These are phyloP conservation scores for Lanius collurio DNA, from an alignment of 2,113 vertebrate species.

Conservation along the genomic window DNA sequence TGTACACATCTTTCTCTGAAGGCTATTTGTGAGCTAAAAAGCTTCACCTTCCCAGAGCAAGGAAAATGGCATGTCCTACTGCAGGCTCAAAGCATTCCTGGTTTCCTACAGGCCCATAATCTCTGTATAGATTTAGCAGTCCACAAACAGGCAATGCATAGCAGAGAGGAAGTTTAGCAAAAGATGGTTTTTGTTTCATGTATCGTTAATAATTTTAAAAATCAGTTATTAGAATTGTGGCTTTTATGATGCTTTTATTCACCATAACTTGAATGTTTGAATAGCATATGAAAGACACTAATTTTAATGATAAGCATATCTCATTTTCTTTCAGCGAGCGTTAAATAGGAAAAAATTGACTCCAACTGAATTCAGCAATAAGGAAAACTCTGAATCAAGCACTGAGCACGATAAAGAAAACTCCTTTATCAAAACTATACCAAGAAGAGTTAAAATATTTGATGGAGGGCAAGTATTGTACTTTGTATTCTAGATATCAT, in stretches of 20 bases:
- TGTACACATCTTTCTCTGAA: neutral
- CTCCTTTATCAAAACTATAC: conserved; percentile 84
- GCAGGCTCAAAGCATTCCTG: neutral
- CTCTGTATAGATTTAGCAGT: neutral
- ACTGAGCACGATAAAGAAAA: conserved; percentile 90
- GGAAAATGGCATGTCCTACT: neutral
- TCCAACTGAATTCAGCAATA: conserved; percentile 81
- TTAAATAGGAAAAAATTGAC: conserved; percentile 79
- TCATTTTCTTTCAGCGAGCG: conserved; percentile 75
- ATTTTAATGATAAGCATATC: conserved; percentile 24
- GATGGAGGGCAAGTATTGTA: conserved; percentile 92
- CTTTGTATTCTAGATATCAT: conserved; percentile 51
- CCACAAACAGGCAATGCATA: neutral
- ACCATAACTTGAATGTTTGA: neutral
- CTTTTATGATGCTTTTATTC: neutral
- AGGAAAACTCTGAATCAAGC: conserved; percentile 85
- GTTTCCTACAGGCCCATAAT: neutral
- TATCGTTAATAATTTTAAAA: neutral
- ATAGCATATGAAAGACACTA: neutral
- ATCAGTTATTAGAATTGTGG: neutral
- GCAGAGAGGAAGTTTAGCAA: neutral
- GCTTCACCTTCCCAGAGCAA: neutral
- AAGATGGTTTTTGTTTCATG: neutral
- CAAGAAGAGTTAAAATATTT: conserved; percentile 97
- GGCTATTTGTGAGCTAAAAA: neutral